These are phyloP conservation scores for Uloborus diversus DNA, from an alignment of 1,140 invertebrate species.

Conservation along the genomic window DNA sequence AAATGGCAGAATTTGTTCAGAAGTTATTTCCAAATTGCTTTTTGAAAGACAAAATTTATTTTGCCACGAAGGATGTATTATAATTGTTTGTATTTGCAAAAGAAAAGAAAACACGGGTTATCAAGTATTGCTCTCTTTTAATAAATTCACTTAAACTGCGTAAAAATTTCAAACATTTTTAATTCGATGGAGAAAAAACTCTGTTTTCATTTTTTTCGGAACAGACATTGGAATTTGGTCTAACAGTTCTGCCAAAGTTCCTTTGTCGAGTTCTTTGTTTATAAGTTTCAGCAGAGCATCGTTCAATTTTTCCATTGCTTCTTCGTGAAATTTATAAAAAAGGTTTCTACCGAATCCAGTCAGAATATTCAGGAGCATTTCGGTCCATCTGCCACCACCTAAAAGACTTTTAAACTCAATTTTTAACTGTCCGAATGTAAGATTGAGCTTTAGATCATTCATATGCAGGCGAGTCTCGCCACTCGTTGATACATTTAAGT, in stretches of 20 bases:
- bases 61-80: no score
- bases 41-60: no score
- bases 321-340: slow-evolving; percentile 24
- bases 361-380: slow-evolving; percentile 8
- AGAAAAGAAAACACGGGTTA: no score
- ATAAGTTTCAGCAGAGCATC: slow-evolving; percentile 26
- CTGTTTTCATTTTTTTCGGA: background rate
- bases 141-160: no score
- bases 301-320: slow-evolving; percentile 34
- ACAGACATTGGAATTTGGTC: slow-evolving; percentile 16
- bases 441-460: slow-evolving; percentile 1
- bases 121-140: no score
- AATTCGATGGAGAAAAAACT: no score
- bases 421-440: slow-evolving; percentile 13
- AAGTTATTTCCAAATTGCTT: no score
- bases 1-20: no score
- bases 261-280: slow-evolving; percentile 40
- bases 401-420: slow-evolving; percentile 33
- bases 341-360: slow-evolving; percentile 16
- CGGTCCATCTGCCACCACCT: slow-evolving; percentile 19
- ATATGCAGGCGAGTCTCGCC: slow-evolving; percentile 16
- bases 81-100: no score
- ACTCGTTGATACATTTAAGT: slow-evolving; percentile 9
- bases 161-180: no score
- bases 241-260: slow-evolving; percentile 26